phyloP scores from a whole-genome alignment of 1,140 invertebrate species.

The Trinorchestia longiramus region DNA sequence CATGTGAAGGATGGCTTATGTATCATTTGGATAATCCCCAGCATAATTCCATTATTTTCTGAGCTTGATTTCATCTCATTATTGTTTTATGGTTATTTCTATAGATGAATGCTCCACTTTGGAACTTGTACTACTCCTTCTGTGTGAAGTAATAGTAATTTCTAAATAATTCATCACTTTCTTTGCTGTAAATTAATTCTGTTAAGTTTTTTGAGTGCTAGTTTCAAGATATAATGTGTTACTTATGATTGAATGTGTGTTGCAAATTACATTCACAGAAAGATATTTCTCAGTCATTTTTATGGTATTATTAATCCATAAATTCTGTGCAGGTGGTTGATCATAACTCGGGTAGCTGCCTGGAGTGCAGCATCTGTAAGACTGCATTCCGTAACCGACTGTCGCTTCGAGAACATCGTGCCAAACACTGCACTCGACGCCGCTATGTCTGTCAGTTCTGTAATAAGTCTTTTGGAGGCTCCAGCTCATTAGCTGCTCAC shows the following conservation, averaged over 20 bases:
- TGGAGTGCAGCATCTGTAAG: constrained; percentile 40
- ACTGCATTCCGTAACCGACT: neutral
- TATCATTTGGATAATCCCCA: no score
- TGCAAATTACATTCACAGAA: neutral
- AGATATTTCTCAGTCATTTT: neutral
- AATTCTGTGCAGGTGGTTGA: neutral
- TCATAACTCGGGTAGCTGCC: neutral
- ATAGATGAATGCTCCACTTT: neutral
- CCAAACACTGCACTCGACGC: constrained; percentile 96
- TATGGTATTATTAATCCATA: neutral
- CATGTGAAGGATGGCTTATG: no score
- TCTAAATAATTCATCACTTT: neutral
- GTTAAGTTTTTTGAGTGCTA: neutral
- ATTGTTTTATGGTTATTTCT: neutral
- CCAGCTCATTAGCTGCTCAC: constrained; percentile 32
- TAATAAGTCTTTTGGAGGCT: constrained; percentile 60
- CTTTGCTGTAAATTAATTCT: neutral
- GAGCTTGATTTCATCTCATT: neutral
- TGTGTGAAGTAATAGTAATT: neutral
- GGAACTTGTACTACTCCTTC: neutral
- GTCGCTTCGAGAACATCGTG: constrained; percentile 94
- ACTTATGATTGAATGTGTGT: neutral
- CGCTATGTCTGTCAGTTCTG: constrained; percentile 97
- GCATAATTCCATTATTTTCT: neutral
- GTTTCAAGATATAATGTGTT: neutral